Evolutionary conservation across 2,797 vertebrate genomes (phyloP).

Genomic region (Leptoclinus maculatus): DNA sequence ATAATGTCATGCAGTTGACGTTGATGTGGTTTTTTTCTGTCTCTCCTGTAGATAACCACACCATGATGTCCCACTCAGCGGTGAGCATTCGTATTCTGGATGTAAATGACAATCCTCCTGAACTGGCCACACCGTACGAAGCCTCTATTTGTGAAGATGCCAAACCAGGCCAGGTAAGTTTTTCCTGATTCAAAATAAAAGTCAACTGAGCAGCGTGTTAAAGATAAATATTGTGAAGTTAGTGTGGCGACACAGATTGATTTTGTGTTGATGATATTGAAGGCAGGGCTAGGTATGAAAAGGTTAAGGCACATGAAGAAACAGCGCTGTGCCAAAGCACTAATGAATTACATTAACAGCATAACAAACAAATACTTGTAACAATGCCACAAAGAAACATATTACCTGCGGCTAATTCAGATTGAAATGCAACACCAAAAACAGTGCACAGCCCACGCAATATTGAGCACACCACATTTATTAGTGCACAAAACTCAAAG

Average conservation of each 20-base stretch:
- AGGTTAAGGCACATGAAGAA: neutral
- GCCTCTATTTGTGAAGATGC: slow-evolving; percentile 95
- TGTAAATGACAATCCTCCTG: slow-evolving; percentile 97
- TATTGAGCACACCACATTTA: neutral
- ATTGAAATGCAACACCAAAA: neutral
- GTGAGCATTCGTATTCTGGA: slow-evolving; percentile 96
- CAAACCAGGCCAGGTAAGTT: slow-evolving; percentile 94
- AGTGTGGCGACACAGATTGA: neutral
- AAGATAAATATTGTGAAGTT: neutral
- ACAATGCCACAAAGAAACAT: neutral
- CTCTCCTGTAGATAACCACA: slow-evolving; percentile 88
- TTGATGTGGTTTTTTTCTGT: slow-evolving; percentile 17
- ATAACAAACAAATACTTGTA: neutral
- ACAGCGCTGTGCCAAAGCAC: neutral
- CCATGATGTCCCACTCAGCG: slow-evolving; percentile 89
- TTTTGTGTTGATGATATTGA: neutral
- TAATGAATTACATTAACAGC: neutral
- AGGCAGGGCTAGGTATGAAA: too few species aligned
- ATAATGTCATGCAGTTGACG: neutral
- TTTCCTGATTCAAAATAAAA: neutral
- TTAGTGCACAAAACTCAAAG: neutral
- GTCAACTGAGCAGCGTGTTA: neutral
- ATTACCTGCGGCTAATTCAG: neutral
- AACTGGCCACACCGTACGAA: slow-evolving; percentile 94
- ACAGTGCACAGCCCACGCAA: neutral